Evolutionary conservation across 2,888 invertebrate genomes (phyloP).

Genomic region (Amblyjoppa proteus): DNA sequence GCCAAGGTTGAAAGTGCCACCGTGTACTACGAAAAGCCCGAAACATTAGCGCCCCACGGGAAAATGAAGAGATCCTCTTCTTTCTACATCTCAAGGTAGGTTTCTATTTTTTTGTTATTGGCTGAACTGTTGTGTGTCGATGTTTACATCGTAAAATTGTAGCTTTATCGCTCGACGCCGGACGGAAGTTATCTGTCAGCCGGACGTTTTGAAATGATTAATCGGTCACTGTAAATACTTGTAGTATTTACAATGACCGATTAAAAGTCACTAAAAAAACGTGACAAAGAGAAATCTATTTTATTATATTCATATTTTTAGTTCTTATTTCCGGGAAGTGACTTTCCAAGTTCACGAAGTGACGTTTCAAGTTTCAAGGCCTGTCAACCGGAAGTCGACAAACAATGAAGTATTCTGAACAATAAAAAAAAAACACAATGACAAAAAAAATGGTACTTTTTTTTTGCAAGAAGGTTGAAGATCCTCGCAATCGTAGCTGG

Average conservation of each 20-base stretch:
- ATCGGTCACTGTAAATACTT: not conserved
- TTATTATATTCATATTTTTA: not conserved
- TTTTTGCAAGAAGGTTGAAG: not conserved
- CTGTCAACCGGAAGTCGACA: too few species aligned
- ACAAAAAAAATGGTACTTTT: not conserved
- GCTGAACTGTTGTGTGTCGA: not conserved
- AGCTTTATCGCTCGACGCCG: not conserved
- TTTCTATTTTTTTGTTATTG: slow-evolving; percentile 10
- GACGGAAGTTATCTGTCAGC: not conserved
- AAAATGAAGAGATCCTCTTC: slow-evolving; percentile 83
- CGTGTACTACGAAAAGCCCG: slow-evolving; percentile 73
- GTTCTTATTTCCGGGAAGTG: not conserved
- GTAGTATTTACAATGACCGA: too few species aligned
- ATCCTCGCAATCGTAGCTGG: not conserved
- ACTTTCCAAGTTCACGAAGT: not conserved
- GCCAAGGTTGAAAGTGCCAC: slow-evolving; percentile 34
- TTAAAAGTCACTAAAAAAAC: not conserved
- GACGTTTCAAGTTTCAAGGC: not conserved
- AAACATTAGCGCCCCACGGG: slow-evolving; percentile 83
- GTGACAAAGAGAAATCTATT: not conserved
- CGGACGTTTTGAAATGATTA: not conserved
- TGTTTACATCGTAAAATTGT: not conserved
- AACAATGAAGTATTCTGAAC: not conserved
- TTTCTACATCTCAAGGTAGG: slow-evolving; percentile 83
- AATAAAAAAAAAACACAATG: not conserved